Conservation (phyloP, 2,113 vertebrate genomes). For the Vidua macroura region DNA sequence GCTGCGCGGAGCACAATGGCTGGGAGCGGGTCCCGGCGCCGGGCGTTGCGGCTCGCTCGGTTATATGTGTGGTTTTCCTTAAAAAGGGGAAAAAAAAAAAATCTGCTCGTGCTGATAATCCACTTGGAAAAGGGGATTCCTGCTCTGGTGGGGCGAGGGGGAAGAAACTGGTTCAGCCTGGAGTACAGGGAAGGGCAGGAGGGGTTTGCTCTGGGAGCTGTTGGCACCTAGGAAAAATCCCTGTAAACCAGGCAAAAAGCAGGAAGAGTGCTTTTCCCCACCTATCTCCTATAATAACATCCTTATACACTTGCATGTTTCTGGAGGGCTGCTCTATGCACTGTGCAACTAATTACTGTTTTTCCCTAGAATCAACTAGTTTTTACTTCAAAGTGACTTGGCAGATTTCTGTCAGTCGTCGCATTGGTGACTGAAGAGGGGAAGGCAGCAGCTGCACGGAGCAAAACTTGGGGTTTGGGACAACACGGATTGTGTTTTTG, state of each 20-base stretch:
- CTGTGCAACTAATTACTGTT: background rate
- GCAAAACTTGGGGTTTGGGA: background rate
- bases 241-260: background rate
- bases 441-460: background rate
- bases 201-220: background rate
- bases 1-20: background rate
- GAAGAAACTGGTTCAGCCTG: background rate
- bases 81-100: too few relatives aligned
- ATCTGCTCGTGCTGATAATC: background rate
- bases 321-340: background rate
- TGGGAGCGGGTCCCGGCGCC: background rate
- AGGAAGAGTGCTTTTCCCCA: background rate
- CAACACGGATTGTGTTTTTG: background rate
- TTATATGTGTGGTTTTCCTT: background rate
- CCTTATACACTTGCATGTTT: background rate
- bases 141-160: background rate
- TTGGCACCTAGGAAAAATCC: background rate
- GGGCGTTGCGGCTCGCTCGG: background rate
- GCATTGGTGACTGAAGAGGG: background rate
- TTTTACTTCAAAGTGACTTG: conserved; percentile 37
- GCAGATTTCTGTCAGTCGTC: background rate
- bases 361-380: background rate
- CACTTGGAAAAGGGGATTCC: background rate
- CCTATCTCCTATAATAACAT: background rate
- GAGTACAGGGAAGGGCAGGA: background rate